Base-by-base conservation (phyloP, 2,113 vertebrate species). In the Dasyornis broadbenti region DNA sequence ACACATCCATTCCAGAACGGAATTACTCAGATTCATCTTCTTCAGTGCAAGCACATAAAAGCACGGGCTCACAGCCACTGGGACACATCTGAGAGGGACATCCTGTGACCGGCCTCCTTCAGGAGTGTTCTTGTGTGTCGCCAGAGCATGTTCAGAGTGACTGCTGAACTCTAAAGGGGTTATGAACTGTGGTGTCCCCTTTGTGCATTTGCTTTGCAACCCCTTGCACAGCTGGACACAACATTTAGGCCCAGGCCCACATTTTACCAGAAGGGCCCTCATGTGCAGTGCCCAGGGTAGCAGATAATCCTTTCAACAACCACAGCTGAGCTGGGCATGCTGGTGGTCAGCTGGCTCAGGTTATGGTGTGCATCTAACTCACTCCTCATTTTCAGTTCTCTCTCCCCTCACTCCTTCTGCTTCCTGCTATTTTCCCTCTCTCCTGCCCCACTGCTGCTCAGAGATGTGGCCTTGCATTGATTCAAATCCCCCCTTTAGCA, bases 321-420 rank as follows among this genome's bases (percentile, higher is more conserved):
- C n/a, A 2, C 0, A 0, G 45, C 76, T 77, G n/a, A 81, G 83
- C 15, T 1, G 2, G 37, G 18, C 16, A 2, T 1, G 1, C 53
- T 47, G 18, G 26, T 21, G 50, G 17, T 40, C 2, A 0, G 8
- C 49, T 76, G 44, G 49, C 26, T 82, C 10, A 21, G 27, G 37
- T 53, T 56, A 7, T 27, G 31, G 10, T 1, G 14, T 39, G 50
- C 20, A 16, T 86, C 21, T 45, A 63, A 45, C 37, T 72, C 6
- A 0, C 3, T 35, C 61, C 31, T 11, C 31, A 6, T 39, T 72
- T 86, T 66, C 71, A 39, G 11, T 19, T 75, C n/a, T 44, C n/a
- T 66, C 56, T 70, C 26, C 20, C 28, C 7, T 27, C 9, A 12
- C 28, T 86, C 47, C 11, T 52, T 44, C 81, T 47, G 20, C 47